Evolutionary conservation across 2,797 vertebrate species (phyloP), one percentile per base, ranked within the genome.

Genomic region (Parambassis ranga): DNA sequence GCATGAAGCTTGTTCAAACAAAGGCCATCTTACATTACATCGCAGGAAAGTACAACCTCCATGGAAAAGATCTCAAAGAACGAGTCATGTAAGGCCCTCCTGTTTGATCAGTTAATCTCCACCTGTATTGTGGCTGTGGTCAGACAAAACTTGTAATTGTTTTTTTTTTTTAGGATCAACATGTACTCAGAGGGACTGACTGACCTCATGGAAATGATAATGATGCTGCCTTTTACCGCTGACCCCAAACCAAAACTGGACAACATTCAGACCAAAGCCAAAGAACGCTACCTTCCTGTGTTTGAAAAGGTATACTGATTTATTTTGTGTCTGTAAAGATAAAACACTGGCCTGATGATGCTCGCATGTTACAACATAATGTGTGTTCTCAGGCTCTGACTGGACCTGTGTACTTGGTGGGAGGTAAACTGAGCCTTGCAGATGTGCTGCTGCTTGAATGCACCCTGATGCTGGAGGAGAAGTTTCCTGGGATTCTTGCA

Each of bases 371-470:
- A n/a, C n/a, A n/a, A n/a, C n/a, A n/a, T n/a, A n/a, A n/a, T n/a
- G n/a, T n/a, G n/a, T n/a, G n/a, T 1, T 42, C 8, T 9, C 79
- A 98, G 96, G 94, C 71, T 2, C 80, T 98, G 22, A 77, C 75
- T 60, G 86, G 85, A 22, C 77, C 91, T 0, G 58, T 92, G 5
- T 93, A 92, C 66, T 91, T 98, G 51, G 94, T 96, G 46, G 96
- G 95, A 66, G 90, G 90, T 32, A 90, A 83, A 53, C 44, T 96
- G 27, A 97, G 92, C 78, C 84, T 47, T 83, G 95, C 95, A 30
- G 97, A 98, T 50, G 58, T 98, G 47, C 87, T 90, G n/a, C 77
- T 98, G 53, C 43, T 95, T 53, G 95, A 98, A 85, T 83, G 88
- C 20, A 89, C 93, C 64, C 87, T 96, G 86, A 92, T 91, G 82